Evolutionary conservation across 2,797 vertebrate species (phyloP), one percentile per base, ranked within the genome.

Genomic region (Coregonus sp.): DNA sequence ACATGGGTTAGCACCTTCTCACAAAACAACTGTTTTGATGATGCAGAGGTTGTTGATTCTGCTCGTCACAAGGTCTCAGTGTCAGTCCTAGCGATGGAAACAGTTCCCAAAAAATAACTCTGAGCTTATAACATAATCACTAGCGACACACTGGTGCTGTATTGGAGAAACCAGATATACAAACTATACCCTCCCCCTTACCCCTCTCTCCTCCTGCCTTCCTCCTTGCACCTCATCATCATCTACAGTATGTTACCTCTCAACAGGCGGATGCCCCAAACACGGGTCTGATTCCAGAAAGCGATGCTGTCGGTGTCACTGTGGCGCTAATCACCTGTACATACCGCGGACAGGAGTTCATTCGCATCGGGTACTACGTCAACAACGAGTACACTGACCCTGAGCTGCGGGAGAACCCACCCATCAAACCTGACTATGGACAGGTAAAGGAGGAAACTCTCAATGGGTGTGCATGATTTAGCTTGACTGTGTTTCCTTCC

Each of bases 261-360:
- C 29, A 71, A 84, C 84, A 98, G 97, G 97, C 97, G 0, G 96
- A 97, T 71, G 96, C 96, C 14, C 96, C 97, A 73, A 96, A 96
- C 83, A 94, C 95, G 0, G 91, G 93, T 75, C 88, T 98, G 78
- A 98, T 98, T 73, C 97, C 97, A 0, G 97, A 98, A 87, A 96
- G 94, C 0, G 97, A 98, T 80, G 97, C 96, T 0, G 96, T 98
- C 51, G 97, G 97, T 20, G 96, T 98, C 68, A 98, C 97, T 0
- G 97, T 98, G 5, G 96, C 96, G 78, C 94, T 98, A 16, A 97
- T 98, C 75, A 98, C 97, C 73, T 98, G 97, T 88, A 98, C 96
- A 0, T 98, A 98, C 86, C 94, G 95, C 2, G 95, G 94, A 47
- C 97, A 98, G 82, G 97, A 98, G 87, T 98, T 98, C 84, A 97